Conservation (phyloP, 2,888 invertebrate genomes). For the Drosophila mimetica region DNA sequence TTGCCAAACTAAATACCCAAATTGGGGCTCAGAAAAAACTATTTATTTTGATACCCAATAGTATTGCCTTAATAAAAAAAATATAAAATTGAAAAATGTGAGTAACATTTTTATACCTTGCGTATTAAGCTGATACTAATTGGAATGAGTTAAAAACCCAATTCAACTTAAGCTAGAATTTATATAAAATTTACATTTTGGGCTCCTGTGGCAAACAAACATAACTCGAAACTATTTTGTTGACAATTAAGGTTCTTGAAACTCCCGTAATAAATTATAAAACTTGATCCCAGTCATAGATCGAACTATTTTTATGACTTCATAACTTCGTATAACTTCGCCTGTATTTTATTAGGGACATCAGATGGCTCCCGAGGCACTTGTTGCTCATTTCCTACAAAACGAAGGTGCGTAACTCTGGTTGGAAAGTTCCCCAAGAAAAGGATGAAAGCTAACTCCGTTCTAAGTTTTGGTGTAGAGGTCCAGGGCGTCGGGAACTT, state of each 20-base stretch:
- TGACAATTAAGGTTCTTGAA: neutral
- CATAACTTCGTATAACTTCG: neutral
- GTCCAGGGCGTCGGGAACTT: slow-evolving; percentile 19
- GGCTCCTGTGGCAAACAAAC: neutral
- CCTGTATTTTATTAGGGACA: slow-evolving; percentile 7
- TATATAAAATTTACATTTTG: neutral
- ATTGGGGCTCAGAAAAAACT: neutral
- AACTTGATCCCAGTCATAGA: neutral
- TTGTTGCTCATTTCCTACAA: slow-evolving; percentile 18
- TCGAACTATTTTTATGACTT: neutral
- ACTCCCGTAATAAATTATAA: neutral
- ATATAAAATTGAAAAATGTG: too few species aligned
- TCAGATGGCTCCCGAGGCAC: slow-evolving; percentile 18
- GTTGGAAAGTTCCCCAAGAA: slow-evolving; percentile 26
- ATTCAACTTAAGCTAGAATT: neutral
- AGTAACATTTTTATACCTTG: too few species aligned
- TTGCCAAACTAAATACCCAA: neutral
- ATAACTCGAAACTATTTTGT: neutral
- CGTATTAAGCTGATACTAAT: too few species aligned
- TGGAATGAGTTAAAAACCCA: too few species aligned
- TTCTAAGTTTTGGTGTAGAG: neutral
- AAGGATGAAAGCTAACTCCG: slow-evolving; percentile 6
- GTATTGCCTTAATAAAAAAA: too few species aligned
- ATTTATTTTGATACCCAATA: too few species aligned
- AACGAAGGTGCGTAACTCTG: slow-evolving; percentile 30